phyloP scores from a whole-genome alignment of 2,888 invertebrate genomes.

The Crossocerus cetratus region DNA sequence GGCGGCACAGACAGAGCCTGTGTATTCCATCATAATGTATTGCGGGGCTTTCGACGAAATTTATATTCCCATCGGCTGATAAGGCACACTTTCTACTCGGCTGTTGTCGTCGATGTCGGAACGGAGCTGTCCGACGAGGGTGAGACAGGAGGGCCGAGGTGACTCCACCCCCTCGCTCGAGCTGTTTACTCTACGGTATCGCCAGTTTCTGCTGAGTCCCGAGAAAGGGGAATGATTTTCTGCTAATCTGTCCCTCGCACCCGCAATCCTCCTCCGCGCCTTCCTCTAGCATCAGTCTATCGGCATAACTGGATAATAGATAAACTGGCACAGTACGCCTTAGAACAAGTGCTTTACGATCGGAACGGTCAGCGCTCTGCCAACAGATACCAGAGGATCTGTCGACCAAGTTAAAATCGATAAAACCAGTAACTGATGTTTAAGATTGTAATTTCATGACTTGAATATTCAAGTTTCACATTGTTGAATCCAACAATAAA shows the following conservation, averaged over 20 bases:
- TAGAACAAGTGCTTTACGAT: background rate
- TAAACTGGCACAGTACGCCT: background rate
- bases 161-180: slow-evolving; percentile 30
- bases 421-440: too few species aligned
- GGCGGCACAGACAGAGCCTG: slow-evolving; percentile 48
- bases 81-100: slow-evolving; percentile 62
- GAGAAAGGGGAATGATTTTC: slow-evolving; percentile 54
- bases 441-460: too few species aligned
- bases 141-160: slow-evolving; percentile 19
- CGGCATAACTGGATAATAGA: slow-evolving; percentile 21
- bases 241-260: slow-evolving; percentile 47
- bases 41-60: slow-evolving; percentile 57
- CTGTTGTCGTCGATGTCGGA: slow-evolving; percentile 40
- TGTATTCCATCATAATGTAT: slow-evolving; percentile 48
- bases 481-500: too few species aligned
- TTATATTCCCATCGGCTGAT: slow-evolving; percentile 64
- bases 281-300: slow-evolving; percentile 29
- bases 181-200: slow-evolving; percentile 58
- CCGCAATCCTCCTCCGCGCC: slow-evolving; percentile 4
- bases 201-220: slow-evolving; percentile 56
- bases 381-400: too few species aligned
- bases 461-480: too few species aligned
- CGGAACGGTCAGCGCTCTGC: too few species aligned
- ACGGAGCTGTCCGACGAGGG: slow-evolving; percentile 41
- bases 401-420: too few species aligned